These are phyloP conservation scores for Rhyzopertha dominica DNA, from an alignment of 1,140 invertebrate species.

Conservation along the genomic window DNA sequence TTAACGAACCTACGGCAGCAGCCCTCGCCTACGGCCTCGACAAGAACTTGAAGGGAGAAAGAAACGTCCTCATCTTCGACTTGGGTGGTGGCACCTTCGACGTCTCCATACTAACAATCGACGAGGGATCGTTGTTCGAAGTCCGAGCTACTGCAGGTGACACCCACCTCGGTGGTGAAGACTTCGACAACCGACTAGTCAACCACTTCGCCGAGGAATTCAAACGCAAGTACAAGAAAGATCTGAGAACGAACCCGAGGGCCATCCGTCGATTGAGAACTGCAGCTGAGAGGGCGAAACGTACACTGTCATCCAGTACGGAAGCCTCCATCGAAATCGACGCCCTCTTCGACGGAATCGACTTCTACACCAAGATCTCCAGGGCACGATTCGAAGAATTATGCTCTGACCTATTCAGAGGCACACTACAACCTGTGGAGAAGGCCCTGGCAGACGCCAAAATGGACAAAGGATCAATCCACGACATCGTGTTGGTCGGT, in stretches of 20 bases:
- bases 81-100: conserved; percentile 63
- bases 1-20: conserved; percentile 70
- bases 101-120: conserved; percentile 70
- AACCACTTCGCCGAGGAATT: conserved; percentile 54
- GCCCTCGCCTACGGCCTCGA: conserved; percentile 67
- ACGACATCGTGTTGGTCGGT: conserved; percentile 63
- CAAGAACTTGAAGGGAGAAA: conserved; percentile 59
- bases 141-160: conserved; percentile 62
- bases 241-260: conserved; percentile 46
- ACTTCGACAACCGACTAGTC: conserved; percentile 63
- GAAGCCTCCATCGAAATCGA: conserved; percentile 71
- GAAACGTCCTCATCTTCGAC: conserved; percentile 56
- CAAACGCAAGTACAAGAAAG: conserved; percentile 48
- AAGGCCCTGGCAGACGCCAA: conserved; percentile 65
- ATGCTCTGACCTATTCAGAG: conserved; percentile 59
- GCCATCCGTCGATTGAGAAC: conserved; percentile 63
- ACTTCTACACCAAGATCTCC: conserved; percentile 52
- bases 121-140: conserved; percentile 60
- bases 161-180: conserved; percentile 52
- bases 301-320: conserved; percentile 66
- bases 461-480: conserved; percentile 57
- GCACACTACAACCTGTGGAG: conserved; percentile 64
- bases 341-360: conserved; percentile 59
- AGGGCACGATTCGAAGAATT: conserved; percentile 68
- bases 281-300: conserved; percentile 75